Percentiles rank a stretch among this genome's conserved stretches.
Evolutionary conservation across 2,113 vertebrate genomes (phyloP).

Genomic region (Anolis sagrei): DNA sequence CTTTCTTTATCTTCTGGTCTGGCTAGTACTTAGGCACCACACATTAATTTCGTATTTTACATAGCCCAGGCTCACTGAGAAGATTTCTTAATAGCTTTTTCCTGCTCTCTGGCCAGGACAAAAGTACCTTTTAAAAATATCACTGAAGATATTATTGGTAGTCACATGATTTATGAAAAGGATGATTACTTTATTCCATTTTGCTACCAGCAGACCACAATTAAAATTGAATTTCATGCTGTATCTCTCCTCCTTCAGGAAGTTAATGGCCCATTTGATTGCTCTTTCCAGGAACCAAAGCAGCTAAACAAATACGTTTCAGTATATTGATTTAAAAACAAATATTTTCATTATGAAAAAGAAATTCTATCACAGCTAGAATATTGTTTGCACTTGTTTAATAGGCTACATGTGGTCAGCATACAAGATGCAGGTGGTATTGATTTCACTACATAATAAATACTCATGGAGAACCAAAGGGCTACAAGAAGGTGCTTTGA

Average conservation of each 20-base stretch:
- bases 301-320: neutral
- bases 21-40: too few relatives aligned
- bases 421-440: neutral
- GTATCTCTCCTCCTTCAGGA: neutral
- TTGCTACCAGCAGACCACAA: neutral
- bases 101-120: neutral
- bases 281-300: neutral
- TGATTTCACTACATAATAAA: neutral
- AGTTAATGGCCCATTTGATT: neutral
- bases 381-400: neutral
- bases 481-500: neutral
- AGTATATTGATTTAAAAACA: neutral
- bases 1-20: neutral
- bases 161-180: neutral
- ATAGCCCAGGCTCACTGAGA: neutral
- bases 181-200: neutral
- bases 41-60: neutral
- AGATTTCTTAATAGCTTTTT: neutral
- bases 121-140: too few relatives aligned
- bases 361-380: neutral
- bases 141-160: neutral
- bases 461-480: neutral
- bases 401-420: slow-evolving; percentile 15
- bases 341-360: neutral
- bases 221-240: neutral